A percentile compares a stretch with the other conserved stretches of the same genome.
Evolutionary conservation across 2,888 invertebrate species (phyloP).

Genomic region (Arge pagana): DNA sequence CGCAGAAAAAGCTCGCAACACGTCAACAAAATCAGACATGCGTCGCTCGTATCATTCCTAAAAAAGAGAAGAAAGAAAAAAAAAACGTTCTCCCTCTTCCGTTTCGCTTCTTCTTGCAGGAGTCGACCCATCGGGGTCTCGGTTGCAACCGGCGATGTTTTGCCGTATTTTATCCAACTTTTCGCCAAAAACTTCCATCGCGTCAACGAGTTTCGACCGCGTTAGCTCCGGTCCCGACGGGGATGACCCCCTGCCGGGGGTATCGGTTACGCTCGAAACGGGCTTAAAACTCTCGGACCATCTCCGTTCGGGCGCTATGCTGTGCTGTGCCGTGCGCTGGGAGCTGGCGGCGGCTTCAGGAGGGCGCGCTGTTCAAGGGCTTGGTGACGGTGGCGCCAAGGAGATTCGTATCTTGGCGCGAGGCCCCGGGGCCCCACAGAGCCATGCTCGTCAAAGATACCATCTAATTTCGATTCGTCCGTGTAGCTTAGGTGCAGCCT

Average conservation of each 20-base stretch:
- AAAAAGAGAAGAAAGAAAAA: too few relatives aligned
- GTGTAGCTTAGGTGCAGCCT: conserved; percentile 33
- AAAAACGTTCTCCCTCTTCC: too few relatives aligned
- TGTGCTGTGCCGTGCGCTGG: conserved; percentile 26
- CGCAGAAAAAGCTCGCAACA: too few relatives aligned
- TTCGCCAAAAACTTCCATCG: too few relatives aligned
- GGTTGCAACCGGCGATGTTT: too few relatives aligned
- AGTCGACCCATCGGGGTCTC: too few relatives aligned
- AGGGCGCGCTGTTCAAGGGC: conserved; percentile 56
- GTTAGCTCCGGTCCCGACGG: conserved; percentile 11
- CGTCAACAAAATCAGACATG: too few relatives aligned
- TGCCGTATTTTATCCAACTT: too few relatives aligned
- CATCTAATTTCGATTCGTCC: conserved; percentile 55
- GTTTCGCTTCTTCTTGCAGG: too few relatives aligned
- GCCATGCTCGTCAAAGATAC: conserved; percentile 54
- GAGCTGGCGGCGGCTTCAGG: conserved; percentile 42
- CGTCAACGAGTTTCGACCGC: conserved; percentile 5
- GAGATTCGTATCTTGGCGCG: conserved; percentile 56
- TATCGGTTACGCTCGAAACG: conserved; percentile 57
- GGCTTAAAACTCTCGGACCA: conserved; percentile 48
- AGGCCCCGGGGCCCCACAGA: conserved; percentile 38
- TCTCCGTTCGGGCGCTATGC: conserved; percentile 31
- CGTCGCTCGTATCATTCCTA: too few relatives aligned
- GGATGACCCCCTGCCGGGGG: conserved; percentile 48
- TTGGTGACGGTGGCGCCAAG: conserved; percentile 57